Conservation (phyloP, 2,113 vertebrate species). For the Nesospiza acunhae region DNA sequence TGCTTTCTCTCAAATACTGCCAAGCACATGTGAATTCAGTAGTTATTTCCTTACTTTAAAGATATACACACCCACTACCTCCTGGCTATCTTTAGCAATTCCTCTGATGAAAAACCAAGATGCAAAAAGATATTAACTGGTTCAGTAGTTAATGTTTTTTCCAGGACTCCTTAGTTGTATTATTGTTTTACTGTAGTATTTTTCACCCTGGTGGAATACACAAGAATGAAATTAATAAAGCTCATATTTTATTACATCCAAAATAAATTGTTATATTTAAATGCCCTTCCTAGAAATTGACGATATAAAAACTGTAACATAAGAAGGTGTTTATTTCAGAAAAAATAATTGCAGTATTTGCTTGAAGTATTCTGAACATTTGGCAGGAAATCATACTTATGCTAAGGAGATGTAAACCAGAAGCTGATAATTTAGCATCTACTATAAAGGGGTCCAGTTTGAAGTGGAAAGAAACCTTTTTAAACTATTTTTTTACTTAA, state of each 20-base stretch:
- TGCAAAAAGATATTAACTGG: slow-evolving; percentile 48
- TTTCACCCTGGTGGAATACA: slow-evolving; percentile 54
- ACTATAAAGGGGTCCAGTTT: neutral
- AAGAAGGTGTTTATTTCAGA: slow-evolving; percentile 70
- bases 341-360: slow-evolving; percentile 65
- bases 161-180: slow-evolving; percentile 31
- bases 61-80: slow-evolving; percentile 20
- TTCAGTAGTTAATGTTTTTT: slow-evolving; percentile 63
- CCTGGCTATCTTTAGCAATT: slow-evolving; percentile 51
- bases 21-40: slow-evolving; percentile 14
- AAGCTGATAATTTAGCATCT: slow-evolving; percentile 68
- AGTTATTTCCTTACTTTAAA: slow-evolving; percentile 58
- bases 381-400: slow-evolving; percentile 56
- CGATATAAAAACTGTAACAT: slow-evolving; percentile 56
- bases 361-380: slow-evolving; percentile 59
- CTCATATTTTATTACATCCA: slow-evolving; percentile 60
- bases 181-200: slow-evolving; percentile 57
- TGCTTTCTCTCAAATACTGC: slow-evolving; percentile 8
- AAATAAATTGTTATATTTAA: slow-evolving; percentile 70
- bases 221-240: slow-evolving; percentile 67
- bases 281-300: slow-evolving; percentile 51
- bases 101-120: slow-evolving; percentile 62
- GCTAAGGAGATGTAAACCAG: slow-evolving; percentile 65
- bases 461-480: slow-evolving; percentile 41
- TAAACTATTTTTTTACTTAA: neutral